Percentiles rank a stretch among this genome's conserved stretches.
Conservation (phyloP, 2,797 vertebrate species). For the Danio kyathit region DNA sequence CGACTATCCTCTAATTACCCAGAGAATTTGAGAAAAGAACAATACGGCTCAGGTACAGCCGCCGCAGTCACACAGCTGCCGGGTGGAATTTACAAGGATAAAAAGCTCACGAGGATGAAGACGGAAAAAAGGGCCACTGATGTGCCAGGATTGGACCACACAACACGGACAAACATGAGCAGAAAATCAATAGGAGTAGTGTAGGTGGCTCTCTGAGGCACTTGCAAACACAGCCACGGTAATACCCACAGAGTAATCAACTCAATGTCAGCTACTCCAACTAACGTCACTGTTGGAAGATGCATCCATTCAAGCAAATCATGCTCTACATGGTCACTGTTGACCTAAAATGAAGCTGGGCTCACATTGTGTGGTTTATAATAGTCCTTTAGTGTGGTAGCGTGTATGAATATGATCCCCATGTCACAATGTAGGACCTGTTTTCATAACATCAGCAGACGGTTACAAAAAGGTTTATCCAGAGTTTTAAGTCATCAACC, state of each 20-base stretch:
- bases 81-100: constrained; percentile 58
- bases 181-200: constrained; percentile 76
- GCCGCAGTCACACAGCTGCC: not conserved
- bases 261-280: too few species aligned
- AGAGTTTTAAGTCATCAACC: too few species aligned
- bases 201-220: constrained; percentile 58
- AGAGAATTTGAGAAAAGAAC: constrained; percentile 52
- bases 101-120: constrained; percentile 52
- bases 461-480: too few species aligned
- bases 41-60: not conserved
- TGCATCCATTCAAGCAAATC: not conserved
- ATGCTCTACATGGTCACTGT: not conserved
- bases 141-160: constrained; percentile 68
- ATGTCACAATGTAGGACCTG: too few species aligned
- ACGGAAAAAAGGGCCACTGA: constrained; percentile 57
- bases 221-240: constrained; percentile 52
- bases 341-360: not conserved
- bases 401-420: too few species aligned
- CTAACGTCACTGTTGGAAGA: not conserved
- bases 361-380: too few species aligned
- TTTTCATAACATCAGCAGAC: too few species aligned
- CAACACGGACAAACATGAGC: constrained; percentile 71
- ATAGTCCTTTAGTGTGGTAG: too few species aligned
- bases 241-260: constrained; percentile 34
- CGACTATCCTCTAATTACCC: constrained; percentile 45